Evolutionary conservation across 2,888 invertebrate genomes (phyloP).

Genomic region (Cryptosula pallasiana): DNA sequence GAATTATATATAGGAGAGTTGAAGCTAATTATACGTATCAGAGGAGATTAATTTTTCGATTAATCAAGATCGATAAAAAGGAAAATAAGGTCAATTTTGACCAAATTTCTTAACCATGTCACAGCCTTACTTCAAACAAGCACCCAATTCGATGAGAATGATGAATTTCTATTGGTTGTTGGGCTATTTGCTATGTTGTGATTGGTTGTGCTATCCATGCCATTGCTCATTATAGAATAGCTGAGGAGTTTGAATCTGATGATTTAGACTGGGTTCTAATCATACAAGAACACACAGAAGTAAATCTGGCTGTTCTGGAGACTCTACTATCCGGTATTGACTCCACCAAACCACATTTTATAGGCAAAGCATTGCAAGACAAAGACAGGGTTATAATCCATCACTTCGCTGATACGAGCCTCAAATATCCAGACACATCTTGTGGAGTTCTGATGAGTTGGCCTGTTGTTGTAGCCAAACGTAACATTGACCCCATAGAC

Average conservation of each 20-base stretch:
- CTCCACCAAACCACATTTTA: neutral
- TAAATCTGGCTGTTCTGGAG: neutral
- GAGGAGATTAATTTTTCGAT: too few species aligned
- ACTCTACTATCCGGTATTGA: neutral
- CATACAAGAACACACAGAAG: conserved; percentile 14
- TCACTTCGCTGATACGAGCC: conserved; percentile 1
- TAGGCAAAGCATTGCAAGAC: conserved; percentile 24
- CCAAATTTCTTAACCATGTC: too few species aligned
- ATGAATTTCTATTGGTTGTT: too few species aligned
- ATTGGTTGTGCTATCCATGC: too few species aligned
- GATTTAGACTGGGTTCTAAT: neutral
- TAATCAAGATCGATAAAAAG: too few species aligned
- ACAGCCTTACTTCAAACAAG: too few species aligned
- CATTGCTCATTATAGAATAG: neutral
- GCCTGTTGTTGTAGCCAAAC: neutral
- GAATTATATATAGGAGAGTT: too few species aligned
- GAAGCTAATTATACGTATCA: too few species aligned
- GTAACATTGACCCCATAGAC: conserved; percentile 48
- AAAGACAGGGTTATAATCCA: neutral
- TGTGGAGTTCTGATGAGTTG: conserved; percentile 18
- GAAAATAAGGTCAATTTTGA: too few species aligned
- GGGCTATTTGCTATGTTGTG: too few species aligned
- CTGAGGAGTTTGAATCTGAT: neutral
- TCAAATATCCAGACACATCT: conserved; percentile 6
- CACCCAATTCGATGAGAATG: too few species aligned